A percentile compares a stretch with the other conserved stretches of the same genome.
Evolutionary conservation across 1,140 invertebrate genomes (phyloP).

Genomic region (Ceratosolen fusciceps): DNA sequence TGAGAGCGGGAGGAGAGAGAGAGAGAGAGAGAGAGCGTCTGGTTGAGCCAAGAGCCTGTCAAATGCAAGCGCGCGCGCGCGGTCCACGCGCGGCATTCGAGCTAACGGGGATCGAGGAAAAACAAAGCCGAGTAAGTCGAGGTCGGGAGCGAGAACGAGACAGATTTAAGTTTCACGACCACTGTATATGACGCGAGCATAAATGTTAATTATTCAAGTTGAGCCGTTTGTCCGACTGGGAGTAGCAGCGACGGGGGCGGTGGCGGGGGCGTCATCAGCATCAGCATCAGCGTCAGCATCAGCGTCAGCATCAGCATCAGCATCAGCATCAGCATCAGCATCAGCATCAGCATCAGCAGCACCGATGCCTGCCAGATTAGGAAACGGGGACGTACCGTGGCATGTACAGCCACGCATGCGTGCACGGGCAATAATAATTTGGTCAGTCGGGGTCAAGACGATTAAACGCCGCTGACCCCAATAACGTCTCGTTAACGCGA

Average conservation of each 20-base stretch:
- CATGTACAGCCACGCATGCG: background rate
- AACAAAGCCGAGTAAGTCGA: constrained; percentile 2
- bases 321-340: background rate
- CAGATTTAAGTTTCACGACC: constrained; percentile 27
- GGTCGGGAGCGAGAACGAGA: background rate
- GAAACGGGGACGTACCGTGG: background rate
- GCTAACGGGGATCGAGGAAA: too few species aligned
- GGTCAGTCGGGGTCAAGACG: background rate
- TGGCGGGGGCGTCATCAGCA: background rate
- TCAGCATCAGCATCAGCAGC: background rate
- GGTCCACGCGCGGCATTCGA: background rate
- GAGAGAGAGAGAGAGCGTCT: too few species aligned
- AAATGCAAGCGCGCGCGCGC: constrained; percentile 7
- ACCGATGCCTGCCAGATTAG: constrained; percentile 23
- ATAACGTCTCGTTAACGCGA: constrained; percentile 6
- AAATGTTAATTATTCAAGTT: constrained; percentile 42
- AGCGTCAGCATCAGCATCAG: background rate
- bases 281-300: background rate
- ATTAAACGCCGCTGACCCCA: background rate
- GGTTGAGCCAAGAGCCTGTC: constrained; percentile 24
- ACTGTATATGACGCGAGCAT: constrained; percentile 25
- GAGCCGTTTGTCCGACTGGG: constrained; percentile 32
- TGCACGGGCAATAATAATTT: constrained; percentile 25
- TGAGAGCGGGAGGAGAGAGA: too few species aligned
- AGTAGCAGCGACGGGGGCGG: background rate